A percentile compares a stretch with the other conserved stretches of the same genome.
These are phyloP conservation scores for Rutilus rutilus DNA, from an alignment of 2,113 vertebrate species.

Conservation along the genomic window DNA sequence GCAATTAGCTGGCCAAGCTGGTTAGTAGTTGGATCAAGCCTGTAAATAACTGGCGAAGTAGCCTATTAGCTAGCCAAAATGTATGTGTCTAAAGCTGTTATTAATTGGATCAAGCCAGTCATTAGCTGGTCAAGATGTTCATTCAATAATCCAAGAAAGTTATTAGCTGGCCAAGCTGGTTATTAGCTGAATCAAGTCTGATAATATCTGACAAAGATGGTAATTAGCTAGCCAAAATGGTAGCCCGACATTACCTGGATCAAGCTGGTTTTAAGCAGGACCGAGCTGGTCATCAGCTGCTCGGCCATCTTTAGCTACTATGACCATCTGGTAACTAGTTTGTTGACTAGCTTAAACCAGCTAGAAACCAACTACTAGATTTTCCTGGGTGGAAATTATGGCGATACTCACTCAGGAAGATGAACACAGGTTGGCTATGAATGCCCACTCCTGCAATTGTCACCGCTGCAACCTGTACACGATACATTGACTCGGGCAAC, in stretches of 20 bases:
- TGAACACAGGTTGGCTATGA: constrained; percentile 79
- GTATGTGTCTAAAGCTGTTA: neutral
- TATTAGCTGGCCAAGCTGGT: neutral
- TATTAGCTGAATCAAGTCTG: neutral
- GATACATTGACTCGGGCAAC: constrained; percentile 82
- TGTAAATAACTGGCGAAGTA: no score
- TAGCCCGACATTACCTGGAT: neutral
- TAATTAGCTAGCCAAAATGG: neutral
- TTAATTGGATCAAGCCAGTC: neutral
- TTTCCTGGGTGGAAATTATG: neutral
- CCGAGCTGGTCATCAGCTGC: neutral
- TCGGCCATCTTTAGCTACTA: neutral
- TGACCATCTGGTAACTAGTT: neutral
- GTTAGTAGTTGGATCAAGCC: neutral
- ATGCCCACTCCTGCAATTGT: constrained; percentile 85
- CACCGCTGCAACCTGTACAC: constrained; percentile 83
- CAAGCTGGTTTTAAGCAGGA: neutral
- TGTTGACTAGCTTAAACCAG: neutral
- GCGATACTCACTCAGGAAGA: constrained; percentile 85
- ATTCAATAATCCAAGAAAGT: neutral
- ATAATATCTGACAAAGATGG: neutral
- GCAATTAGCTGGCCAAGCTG: neutral
- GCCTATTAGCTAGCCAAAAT: neutral
- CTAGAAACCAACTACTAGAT: neutral
- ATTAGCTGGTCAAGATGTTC: neutral